phyloP scores from a whole-genome alignment of 2,113 vertebrate genomes.

The Poeciliopsis prolifica region DNA sequence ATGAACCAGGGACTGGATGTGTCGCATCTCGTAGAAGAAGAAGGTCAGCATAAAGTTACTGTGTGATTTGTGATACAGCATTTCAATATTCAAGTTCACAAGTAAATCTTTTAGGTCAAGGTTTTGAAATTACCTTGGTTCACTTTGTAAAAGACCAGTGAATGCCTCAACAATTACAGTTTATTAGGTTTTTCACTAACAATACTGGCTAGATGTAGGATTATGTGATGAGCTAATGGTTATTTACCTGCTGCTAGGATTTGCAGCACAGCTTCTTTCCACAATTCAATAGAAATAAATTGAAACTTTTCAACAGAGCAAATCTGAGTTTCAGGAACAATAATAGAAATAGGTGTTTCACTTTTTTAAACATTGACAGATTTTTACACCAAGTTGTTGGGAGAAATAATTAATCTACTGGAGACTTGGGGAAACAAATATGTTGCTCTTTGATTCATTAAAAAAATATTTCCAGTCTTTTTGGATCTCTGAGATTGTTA shows the following conservation, averaged over 20 bases:
- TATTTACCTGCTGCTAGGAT: neutral
- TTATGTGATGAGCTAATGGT: neutral
- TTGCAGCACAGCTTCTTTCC: neutral
- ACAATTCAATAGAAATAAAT: neutral
- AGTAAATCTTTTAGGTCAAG: neutral
- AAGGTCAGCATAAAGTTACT: conserved; percentile 82
- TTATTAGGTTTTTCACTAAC: neutral
- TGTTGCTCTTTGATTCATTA: neutral
- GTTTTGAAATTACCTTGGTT: neutral
- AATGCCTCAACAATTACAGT: neutral
- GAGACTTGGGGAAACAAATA: neutral
- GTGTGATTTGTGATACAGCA: neutral
- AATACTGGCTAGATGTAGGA: neutral
- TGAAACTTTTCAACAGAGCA: neutral
- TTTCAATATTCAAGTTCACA: neutral
- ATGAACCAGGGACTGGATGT: conserved; percentile 92
- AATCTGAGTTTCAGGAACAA: neutral
- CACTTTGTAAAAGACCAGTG: too few species aligned
- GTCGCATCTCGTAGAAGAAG: conserved; percentile 87
- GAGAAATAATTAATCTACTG: neutral
- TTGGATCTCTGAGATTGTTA: neutral
- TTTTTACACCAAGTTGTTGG: neutral
- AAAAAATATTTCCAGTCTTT: neutral
- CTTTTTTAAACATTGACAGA: neutral
- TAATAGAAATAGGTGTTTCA: neutral